These are phyloP conservation scores for Ctenopoma multispine DNA, from an alignment of 2,797 vertebrate species.

Conservation along the genomic window DNA sequence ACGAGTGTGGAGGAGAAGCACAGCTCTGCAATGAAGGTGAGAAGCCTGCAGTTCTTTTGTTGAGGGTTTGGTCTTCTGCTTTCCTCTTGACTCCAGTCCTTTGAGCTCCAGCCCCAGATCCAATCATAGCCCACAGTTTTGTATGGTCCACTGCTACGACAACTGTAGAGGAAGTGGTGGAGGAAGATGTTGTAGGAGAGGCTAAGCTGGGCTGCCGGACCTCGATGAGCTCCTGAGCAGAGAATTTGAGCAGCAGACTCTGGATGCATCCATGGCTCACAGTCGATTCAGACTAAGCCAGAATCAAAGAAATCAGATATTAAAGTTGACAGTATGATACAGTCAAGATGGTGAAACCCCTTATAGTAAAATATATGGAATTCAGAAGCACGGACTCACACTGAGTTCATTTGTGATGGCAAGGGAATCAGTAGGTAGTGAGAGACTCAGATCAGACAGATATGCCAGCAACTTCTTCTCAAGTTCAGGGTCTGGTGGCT, in stretches of 20 bases:
- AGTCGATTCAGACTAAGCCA: slow-evolving; percentile 83
- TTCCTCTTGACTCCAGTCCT: slow-evolving; percentile 84
- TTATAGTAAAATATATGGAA: background rate
- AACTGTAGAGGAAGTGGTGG: slow-evolving; percentile 81
- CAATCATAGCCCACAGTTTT: slow-evolving; percentile 93
- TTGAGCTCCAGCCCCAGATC: slow-evolving; percentile 75
- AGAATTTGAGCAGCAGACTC: slow-evolving; percentile 93
- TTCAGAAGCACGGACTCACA: slow-evolving; percentile 77
- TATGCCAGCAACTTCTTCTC: slow-evolving; percentile 92
- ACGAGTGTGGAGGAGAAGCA: slow-evolving; percentile 71
- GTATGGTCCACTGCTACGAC: slow-evolving; percentile 93
- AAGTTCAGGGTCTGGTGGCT: slow-evolving; percentile 90
- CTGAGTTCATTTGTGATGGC: slow-evolving; percentile 89
- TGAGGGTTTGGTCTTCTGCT: slow-evolving; percentile 79
- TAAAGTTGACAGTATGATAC: background rate
- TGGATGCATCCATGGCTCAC: slow-evolving; percentile 88
- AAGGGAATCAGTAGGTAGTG: slow-evolving; percentile 90
- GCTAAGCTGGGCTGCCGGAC: slow-evolving; percentile 84
- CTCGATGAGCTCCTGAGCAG: slow-evolving; percentile 94
- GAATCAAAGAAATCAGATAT: background rate
- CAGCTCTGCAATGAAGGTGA: slow-evolving; percentile 74
- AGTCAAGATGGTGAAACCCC: no score
- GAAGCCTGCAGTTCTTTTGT: slow-evolving; percentile 74
- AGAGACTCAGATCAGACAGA: slow-evolving; percentile 90
- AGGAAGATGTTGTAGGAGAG: slow-evolving; percentile 78